Evolutionary conservation across 2,797 vertebrate species (phyloP), one percentile per base, ranked within the genome.

Genomic region (Mionectes olivaceus): DNA sequence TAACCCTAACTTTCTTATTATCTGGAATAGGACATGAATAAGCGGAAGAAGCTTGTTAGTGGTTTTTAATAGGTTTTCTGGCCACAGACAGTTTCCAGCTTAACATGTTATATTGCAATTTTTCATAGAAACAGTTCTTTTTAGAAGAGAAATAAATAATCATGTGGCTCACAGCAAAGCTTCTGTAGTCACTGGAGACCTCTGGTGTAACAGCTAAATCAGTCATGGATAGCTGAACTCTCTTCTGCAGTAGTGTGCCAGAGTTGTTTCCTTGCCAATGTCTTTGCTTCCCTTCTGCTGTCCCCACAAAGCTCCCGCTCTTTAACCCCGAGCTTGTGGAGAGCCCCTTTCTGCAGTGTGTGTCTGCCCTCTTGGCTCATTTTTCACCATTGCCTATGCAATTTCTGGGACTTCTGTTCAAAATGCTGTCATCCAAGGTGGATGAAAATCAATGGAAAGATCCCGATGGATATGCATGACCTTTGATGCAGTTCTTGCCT

Each of bases 151-250:
- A 91, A 93, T 71, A 95, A 96, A 86, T 83, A 91, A 88, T 87
- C 44, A 13, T 50, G 73, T 91, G 89, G 47, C 94, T 96, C 81
- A 61, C 14, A 32, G 81, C 53, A 95, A 80, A 90, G 68, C 78
- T 95, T 91, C 92, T 28, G 24, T 43, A 83, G 77, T 86, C 89
- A 60, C 87, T 90, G 65, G 91, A 86, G 94, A 88, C 67, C 89
- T 90, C 82, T 96, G 82, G 61, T 88, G 76, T 90, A 96, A 95
- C 37, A 91, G 70, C 77, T 86, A 69, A 86, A 94, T 94, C 81
- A 94, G 86, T 94, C 85, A 74, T 5, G 1, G 91, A 93, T 89
- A 95, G 68, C 93, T 96, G 81, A 94, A 87, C 69, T 94, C 63
- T 77, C n/a, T 94, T 71, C 44, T 94, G 84, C 37, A 70, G 77